phyloP scores from a whole-genome alignment of 1,140 invertebrate species.

The Papilio polyxenes region DNA sequence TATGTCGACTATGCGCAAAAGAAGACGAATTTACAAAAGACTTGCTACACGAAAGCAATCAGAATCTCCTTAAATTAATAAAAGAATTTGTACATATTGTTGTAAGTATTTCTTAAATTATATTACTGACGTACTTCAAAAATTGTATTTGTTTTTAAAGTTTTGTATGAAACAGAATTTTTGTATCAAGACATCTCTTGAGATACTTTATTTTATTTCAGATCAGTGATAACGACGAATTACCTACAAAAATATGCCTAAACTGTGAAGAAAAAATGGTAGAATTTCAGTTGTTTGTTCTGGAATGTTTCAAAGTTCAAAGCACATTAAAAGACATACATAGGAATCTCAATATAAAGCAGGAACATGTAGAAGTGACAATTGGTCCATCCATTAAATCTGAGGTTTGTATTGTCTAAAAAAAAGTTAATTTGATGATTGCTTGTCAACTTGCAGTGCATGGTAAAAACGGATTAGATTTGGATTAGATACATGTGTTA shows the following conservation, averaged over 20 bases:
- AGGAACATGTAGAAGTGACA: conserved; percentile 52
- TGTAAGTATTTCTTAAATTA: conserved; percentile 52
- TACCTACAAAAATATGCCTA: conserved; percentile 72
- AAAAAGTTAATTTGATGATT: too few species aligned
- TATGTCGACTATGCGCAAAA: conserved; percentile 76
- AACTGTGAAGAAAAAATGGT: conserved; percentile 75
- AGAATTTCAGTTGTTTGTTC: conserved; percentile 71
- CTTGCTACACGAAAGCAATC: conserved; percentile 68
- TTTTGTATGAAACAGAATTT: background rate
- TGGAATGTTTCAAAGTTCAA: conserved; percentile 72
- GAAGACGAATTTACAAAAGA: conserved; percentile 70
- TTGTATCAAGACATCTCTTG: background rate
- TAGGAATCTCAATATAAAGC: conserved; percentile 54
- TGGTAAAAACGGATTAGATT: background rate
- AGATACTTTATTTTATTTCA: conserved; percentile 46
- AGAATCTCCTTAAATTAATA: conserved; percentile 67
- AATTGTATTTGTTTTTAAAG: conserved; percentile 3
- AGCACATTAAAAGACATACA: conserved; percentile 63
- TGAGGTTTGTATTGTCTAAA: conserved; percentile 54
- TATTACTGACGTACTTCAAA: background rate
- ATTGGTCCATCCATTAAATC: conserved; percentile 57
- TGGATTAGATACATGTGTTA: background rate
- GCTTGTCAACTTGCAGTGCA: background rate
- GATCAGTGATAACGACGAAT: conserved; percentile 62
- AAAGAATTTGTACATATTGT: conserved; percentile 70